phyloP scores from a whole-genome alignment of 1,140 invertebrate genomes.

The Neuroterus valhalla region DNA sequence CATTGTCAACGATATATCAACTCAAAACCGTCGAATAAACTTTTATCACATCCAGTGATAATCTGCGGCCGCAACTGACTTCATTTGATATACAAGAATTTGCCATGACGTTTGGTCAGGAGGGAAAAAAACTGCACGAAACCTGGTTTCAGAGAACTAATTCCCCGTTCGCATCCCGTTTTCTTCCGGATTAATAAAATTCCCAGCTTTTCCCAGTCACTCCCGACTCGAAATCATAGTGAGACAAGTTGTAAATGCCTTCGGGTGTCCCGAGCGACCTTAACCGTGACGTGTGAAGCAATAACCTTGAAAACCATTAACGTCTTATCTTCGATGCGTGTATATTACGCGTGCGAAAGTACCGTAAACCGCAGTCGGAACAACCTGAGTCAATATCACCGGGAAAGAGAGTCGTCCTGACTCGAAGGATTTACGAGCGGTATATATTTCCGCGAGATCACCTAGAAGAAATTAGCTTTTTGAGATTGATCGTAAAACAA shows the following conservation, averaged over 20 bases:
- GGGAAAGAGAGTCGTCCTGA: constrained; percentile 15
- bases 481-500: constrained; percentile 44
- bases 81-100: too few species aligned
- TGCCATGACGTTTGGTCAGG: too few species aligned
- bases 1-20: too few species aligned
- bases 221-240: background rate
- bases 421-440: background rate
- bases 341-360: constrained; percentile 46
- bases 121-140: too few species aligned
- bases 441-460: background rate
- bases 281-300: constrained; percentile 2
- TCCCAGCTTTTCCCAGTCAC: too few species aligned
- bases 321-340: constrained; percentile 3
- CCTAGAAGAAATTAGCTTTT: constrained; percentile 40
- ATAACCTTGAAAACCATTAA: constrained; percentile 28
- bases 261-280: background rate
- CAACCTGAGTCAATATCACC: constrained; percentile 23
- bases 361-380: constrained; percentile 38
- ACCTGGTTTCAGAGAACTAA: too few species aligned
- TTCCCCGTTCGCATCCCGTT: too few species aligned
- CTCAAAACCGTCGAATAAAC: too few species aligned
- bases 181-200: too few species aligned
- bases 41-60: too few species aligned
- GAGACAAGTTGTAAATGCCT: background rate
- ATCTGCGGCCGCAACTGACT: too few species aligned